phyloP scores from a whole-genome alignment of 2,888 invertebrate genomes.

The Metellina segmentata region DNA sequence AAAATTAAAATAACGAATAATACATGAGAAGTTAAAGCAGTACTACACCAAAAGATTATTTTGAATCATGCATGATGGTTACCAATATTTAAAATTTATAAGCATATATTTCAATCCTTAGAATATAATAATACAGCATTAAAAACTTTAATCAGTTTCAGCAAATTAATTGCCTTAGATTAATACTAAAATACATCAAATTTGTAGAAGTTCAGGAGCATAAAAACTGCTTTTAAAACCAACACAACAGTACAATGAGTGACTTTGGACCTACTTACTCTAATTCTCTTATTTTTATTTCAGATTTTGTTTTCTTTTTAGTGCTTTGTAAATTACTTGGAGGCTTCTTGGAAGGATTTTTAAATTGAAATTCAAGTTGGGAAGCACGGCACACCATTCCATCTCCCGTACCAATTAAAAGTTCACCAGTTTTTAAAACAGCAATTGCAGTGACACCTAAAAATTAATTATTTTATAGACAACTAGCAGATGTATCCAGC shows the following conservation, averaged over 20 bases:
- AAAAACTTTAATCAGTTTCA: no score
- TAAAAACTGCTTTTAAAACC: no score
- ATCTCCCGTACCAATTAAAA: slow-evolving; percentile 91
- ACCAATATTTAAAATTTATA: no score
- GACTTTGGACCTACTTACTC: slow-evolving; percentile 24
- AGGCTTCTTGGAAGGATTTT: slow-evolving; percentile 8
- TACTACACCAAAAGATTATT: no score
- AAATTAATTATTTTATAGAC: not conserved
- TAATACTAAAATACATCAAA: no score
- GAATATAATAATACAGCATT: no score
- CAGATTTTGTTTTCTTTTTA: slow-evolving; percentile 54
- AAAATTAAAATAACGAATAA: no score
- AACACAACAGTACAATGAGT: not conserved
- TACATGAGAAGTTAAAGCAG: no score
- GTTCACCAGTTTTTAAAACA: slow-evolving; percentile 80
- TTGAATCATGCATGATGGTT: no score
- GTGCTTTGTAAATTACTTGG: slow-evolving; percentile 20
- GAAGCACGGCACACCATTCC: slow-evolving; percentile 85
- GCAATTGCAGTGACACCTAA: slow-evolving; percentile 81
- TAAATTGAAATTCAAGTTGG: slow-evolving; percentile 55
- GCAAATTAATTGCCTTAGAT: no score
- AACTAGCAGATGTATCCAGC: no score
- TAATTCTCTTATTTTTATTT: slow-evolving; percentile 53
- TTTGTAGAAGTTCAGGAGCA: not conserved
- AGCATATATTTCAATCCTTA: no score